Base-by-base conservation (phyloP, 1,140 invertebrate genomes). In the Anthonomus grandis region DNA sequence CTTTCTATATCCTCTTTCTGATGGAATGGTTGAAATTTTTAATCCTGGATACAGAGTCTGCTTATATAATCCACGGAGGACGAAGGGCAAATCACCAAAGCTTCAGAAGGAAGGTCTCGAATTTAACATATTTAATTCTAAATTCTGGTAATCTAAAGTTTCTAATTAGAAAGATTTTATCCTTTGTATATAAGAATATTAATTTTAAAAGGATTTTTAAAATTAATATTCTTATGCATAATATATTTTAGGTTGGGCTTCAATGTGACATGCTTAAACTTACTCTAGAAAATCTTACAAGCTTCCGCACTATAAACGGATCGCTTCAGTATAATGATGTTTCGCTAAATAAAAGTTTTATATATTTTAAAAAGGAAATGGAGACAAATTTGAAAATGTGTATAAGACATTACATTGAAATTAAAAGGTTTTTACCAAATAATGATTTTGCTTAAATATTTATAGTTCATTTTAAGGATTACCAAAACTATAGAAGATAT, bases 401-500 rank as follows among this genome's bases (percentile, higher is more conserved):
- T 34, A 19, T 48, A 21, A 25, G 24, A 21, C 46, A 48, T 17
- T 31, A 31, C 17, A 13, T 34, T 31, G 25, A 34, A 36, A 19
- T 48, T 18, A 48, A 36, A 48, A 34, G 46, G 46, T 48, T 13
- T 39, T 17, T 9, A 17, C 27, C 27, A 31, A 31, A 31, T 31
- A n/a, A n/a, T n/a, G 27, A 31, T 8, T 31, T 6, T 31, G 6
- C 27, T 6, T 38, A n/a, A n/a, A n/a, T n/a, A n/a, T n/a, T n/a
- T n/a, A n/a, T n/a, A n/a, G n/a, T 38, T 38, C 17, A 9, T 6
- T 42, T 42, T 42, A 3, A 48, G 46, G 17, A 48, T 48, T 13
- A n/a, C 46, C 13, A 48, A 6, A n/a, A 48, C 24, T 4, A 6
- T 48, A 9, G 46, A 48, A 48, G 27, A 48, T 19, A 21, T 48